Percentiles rank a stretch among this genome's conserved stretches.
Conservation (phyloP, 2,888 invertebrate species). For the Thera obeliscata region DNA sequence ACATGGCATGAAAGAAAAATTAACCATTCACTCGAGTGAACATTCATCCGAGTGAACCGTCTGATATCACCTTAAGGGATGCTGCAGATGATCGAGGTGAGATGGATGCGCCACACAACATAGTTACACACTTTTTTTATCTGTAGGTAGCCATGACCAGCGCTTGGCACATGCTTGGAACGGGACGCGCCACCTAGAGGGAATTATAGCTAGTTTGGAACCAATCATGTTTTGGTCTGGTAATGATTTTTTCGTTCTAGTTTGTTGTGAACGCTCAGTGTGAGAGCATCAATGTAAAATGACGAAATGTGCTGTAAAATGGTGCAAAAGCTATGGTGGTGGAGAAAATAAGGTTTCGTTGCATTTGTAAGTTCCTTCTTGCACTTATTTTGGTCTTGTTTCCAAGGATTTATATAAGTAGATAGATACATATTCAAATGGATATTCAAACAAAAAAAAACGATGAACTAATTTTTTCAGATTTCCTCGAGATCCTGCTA, state of each 20-base stretch:
- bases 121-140: too few species aligned
- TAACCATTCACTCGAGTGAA: too few species aligned
- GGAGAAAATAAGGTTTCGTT: conserved; percentile 34
- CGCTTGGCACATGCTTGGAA: not conserved
- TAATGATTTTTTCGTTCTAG: conserved; percentile 32
- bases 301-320: conserved; percentile 35
- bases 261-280: conserved; percentile 11
- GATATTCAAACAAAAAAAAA: too few species aligned
- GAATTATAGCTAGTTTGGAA: conserved; percentile 21
- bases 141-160: too few species aligned
- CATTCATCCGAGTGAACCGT: too few species aligned
- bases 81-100: too few species aligned
- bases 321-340: conserved; percentile 35
- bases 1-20: too few species aligned
- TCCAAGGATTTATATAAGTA: too few species aligned
- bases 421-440: too few species aligned
- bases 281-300: conserved; percentile 12
- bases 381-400: too few species aligned
- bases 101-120: too few species aligned
- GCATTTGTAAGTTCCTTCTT: conserved; percentile 24
- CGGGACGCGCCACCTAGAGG: conserved; percentile 14
- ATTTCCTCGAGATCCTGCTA: conserved; percentile 31
- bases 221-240: conserved; percentile 34
- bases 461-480: conserved; percentile 10
- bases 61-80: too few species aligned